Conservation (phyloP, 1,140 invertebrate genomes). For the Cryptotermes secundus region DNA sequence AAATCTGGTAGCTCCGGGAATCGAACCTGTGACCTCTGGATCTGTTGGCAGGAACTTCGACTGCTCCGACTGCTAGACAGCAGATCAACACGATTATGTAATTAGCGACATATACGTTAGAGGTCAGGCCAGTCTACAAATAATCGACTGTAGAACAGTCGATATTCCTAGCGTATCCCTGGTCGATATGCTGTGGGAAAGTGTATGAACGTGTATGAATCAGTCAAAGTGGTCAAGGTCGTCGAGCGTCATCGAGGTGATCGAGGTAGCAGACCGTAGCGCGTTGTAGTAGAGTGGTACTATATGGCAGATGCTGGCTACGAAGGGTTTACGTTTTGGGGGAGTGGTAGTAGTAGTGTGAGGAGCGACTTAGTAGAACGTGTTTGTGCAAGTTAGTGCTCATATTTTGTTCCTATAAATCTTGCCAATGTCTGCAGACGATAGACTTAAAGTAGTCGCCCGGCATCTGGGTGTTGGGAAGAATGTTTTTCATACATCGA, state of each 20-base stretch:
- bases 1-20: too few relatives aligned
- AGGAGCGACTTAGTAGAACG: too few relatives aligned
- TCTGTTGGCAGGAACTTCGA: too few relatives aligned
- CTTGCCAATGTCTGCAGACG: neutral
- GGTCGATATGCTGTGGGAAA: too few relatives aligned
- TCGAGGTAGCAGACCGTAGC: neutral
- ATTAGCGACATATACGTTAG: neutral
- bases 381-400: neutral
- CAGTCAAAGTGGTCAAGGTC: too few relatives aligned
- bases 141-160: neutral
- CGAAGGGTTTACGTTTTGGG: neutral
- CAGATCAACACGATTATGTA: too few relatives aligned
- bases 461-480: neutral
- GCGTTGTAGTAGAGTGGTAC: too few relatives aligned
- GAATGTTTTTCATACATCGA: neutral
- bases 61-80: too few relatives aligned
- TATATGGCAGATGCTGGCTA: too few relatives aligned
- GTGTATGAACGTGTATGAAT: neutral
- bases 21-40: too few relatives aligned
- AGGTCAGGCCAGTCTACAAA: neutral
- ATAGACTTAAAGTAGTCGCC: neutral
- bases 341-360: neutral
- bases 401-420: neutral
- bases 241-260: too few relatives aligned
- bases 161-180: too few relatives aligned